Percentiles rank a stretch among this genome's conserved stretches.
These are phyloP conservation scores for Didymodactylos carnosus DNA, from an alignment of 2,888 invertebrate genomes.

Conservation along the genomic window DNA sequence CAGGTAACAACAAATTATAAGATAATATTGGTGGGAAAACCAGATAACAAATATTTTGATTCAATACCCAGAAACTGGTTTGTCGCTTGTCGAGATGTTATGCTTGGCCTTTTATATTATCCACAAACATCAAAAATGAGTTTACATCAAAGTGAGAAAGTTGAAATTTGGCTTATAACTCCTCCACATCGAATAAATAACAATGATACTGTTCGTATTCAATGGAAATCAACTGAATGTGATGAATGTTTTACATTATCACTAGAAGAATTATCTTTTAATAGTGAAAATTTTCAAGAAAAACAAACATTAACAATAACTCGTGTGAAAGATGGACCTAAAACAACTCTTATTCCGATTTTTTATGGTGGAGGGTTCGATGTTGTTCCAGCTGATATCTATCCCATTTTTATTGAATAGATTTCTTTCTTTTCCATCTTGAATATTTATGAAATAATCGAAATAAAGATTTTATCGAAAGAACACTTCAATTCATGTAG, in stretches of 20 bases:
- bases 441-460: too few species aligned
- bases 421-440: too few species aligned
- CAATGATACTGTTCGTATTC: not conserved
- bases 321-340: not conserved
- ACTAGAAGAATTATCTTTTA: not conserved
- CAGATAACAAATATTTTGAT: not conserved
- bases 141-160: not conserved
- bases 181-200: not conserved
- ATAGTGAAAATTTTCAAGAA: not conserved
- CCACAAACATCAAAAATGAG: not conserved
- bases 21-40: not conserved
- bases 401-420: too few species aligned
- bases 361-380: not conserved
- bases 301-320: not conserved
- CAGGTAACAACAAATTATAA: not conserved
- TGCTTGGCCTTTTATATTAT: not conserved
- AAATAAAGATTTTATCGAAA: too few species aligned
- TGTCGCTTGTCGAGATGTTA: not conserved
- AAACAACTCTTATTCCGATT: not conserved
- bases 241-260: not conserved
- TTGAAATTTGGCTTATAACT: not conserved
- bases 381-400: too few species aligned
- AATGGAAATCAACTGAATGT: not conserved
- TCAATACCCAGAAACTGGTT: not conserved
- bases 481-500: too few species aligned